Base-by-base conservation (phyloP, 1,140 invertebrate species). In the Hylyphantes graminicola region DNA sequence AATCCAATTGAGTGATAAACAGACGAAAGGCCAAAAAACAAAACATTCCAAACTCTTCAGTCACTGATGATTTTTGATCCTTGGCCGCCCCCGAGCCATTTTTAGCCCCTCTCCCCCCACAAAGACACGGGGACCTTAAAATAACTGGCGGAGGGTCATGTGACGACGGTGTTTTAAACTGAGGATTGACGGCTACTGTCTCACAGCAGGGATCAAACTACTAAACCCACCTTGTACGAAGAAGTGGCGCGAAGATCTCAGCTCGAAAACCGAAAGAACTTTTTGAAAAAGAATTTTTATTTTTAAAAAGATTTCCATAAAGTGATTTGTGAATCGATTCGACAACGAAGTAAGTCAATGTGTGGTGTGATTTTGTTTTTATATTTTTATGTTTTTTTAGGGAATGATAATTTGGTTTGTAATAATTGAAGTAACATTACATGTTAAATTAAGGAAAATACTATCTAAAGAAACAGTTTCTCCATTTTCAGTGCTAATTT, bases 81-180 rank as follows among this genome's bases (percentile, higher is more conserved):
- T 35, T 35, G 35, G 35, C 35, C 35, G 35, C 35, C 35, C 35
- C 35, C 17, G 67, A 81, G 19, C 78, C 78, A 81, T 72, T 81
- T 81, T 81, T 81, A 81, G 78, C 9, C 21, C 74, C 35, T 35
- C 35, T 64, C 21, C 55, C 55, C 75, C 65, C 75, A 65, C 53
- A 64, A 51, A 59, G 19, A 65, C 35, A 48, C 19, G 12, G 13
- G n/a, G 74, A n/a, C 35, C 67, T 17, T 35, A 61, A 70, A 78
- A 78, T 78, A 78, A 67, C 75, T 13, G 48, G 48, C 75, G 55
- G 48, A 9, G 57, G 63, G 78, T 81, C 78, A 81, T 54, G 68
- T 81, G 78, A 63, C 67, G 53, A 54, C 67, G 67, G 21, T 11
- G 65, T 72, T 63, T 81, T 81, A 81, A 81, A 81, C 65, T 68